These are phyloP conservation scores for Ceratitis capitata DNA, from an alignment of 1,140 invertebrate species.

Conservation along the genomic window DNA sequence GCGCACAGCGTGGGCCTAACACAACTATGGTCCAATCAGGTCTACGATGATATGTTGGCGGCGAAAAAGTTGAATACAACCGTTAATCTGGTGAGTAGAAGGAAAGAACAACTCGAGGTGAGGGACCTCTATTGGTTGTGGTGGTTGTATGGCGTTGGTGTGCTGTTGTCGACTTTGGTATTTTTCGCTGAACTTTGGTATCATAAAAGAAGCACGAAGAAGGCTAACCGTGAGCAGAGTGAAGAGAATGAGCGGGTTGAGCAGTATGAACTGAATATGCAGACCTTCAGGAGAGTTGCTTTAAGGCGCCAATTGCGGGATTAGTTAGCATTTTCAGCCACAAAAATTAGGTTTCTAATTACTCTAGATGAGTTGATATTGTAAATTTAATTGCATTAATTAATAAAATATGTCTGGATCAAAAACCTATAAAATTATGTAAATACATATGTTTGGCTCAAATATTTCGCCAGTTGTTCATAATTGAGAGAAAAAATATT, in stretches of 20 bases:
- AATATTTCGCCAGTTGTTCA: too few relatives aligned
- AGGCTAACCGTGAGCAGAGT: not conserved
- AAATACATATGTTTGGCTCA: too few relatives aligned
- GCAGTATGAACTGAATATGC: too few relatives aligned
- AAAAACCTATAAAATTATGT: too few relatives aligned
- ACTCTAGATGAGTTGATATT: too few relatives aligned
- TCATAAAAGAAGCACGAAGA: not conserved
- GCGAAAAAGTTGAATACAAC: not conserved
- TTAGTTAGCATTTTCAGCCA: too few relatives aligned
- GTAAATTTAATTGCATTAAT: too few relatives aligned
- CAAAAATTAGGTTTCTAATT: too few relatives aligned
- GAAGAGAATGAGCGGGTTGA: too few relatives aligned
- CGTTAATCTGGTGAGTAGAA: not conserved
- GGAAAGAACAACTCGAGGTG: not conserved
- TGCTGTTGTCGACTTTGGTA: not conserved
- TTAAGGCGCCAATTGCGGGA: not conserved
- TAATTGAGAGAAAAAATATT: too few relatives aligned
- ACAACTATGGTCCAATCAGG: not conserved
- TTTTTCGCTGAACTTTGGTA: not conserved
- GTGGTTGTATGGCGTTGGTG: slow-evolving; percentile 3
- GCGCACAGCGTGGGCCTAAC: not conserved
- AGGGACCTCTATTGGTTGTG: not conserved
- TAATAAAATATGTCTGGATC: too few relatives aligned
- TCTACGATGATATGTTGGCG: not conserved
- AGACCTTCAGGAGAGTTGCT: not conserved